Evolutionary conservation across 1,140 invertebrate species (phyloP).

Genomic region (Orius insidiosus): DNA sequence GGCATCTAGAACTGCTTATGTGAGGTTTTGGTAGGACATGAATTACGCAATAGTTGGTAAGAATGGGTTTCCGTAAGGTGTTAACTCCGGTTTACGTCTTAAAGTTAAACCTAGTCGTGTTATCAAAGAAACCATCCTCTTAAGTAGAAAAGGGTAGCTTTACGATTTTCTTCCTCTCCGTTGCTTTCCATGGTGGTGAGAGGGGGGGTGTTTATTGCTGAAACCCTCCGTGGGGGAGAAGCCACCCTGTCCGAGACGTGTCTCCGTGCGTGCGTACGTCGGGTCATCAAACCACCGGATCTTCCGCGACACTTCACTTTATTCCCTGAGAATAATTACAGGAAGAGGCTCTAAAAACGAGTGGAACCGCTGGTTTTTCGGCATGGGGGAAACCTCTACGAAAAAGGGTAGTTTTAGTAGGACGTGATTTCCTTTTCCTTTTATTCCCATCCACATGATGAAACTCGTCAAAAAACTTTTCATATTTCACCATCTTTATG

Average conservation of each 20-base stretch:
- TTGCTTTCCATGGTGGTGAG: too few species aligned
- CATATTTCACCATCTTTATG: too few species aligned
- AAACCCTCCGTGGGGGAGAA: too few species aligned
- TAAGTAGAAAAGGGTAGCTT: neutral
- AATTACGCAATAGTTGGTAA: too few species aligned
- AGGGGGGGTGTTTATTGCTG: neutral
- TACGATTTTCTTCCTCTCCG: constrained; percentile 7
- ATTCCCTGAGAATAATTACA: constrained; percentile 9
- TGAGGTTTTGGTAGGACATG: too few species aligned
- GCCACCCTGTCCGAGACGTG: neutral
- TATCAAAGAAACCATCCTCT: constrained; percentile 8
- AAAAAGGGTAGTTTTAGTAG: neutral
- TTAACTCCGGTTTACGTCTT: too few species aligned
- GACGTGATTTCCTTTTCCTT: too few species aligned
- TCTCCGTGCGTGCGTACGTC: constrained; percentile 1
- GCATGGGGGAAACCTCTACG: neutral
- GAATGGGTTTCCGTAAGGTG: too few species aligned
- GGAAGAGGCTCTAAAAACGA: neutral
- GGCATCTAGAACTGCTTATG: too few species aligned
- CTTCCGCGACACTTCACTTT: constrained; percentile 9
- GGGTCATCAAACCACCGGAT: constrained; percentile 7
- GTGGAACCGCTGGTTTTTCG: neutral
- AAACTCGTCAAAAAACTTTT: too few species aligned
- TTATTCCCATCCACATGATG: too few species aligned
- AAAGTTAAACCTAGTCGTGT: neutral